Conservation (phyloP, 1,140 invertebrate genomes). For the Rhagoletis zephyria region DNA sequence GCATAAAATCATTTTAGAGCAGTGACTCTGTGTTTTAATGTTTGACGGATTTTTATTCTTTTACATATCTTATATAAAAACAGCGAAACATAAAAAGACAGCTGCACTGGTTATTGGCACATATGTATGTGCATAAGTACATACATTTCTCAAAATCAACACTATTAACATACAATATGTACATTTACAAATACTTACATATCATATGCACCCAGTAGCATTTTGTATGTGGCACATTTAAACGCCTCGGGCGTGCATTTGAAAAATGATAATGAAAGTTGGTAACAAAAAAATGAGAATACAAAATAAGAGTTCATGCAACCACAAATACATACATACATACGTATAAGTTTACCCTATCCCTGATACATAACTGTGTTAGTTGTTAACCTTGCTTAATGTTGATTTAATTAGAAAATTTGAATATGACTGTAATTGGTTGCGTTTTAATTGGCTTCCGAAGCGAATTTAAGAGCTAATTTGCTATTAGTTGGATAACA, state of each 20-base stretch:
- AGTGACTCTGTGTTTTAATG: too few species aligned
- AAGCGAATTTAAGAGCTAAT: not conserved
- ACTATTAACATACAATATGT: too few species aligned
- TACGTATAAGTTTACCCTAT: not conserved
- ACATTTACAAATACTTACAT: too few species aligned
- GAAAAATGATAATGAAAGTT: conserved; percentile 13
- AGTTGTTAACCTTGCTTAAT: not conserved
- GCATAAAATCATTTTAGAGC: not conserved
- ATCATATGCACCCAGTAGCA: not conserved
- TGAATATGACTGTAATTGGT: not conserved
- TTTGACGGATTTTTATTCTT: too few species aligned
- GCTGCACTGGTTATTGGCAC: too few species aligned
- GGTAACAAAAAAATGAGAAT: not conserved
- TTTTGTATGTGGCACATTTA: not conserved
- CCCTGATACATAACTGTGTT: not conserved
- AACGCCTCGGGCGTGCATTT: conserved; percentile 9
- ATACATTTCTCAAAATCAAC: not conserved
- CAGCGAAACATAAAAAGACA: too few species aligned
- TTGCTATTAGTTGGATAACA: not conserved
- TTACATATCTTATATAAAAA: too few species aligned
- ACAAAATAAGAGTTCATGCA: not conserved
- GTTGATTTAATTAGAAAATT: not conserved
- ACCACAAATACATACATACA: not conserved
- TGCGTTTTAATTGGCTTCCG: not conserved
- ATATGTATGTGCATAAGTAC: not conserved